Conservation (phyloP, 2,797 vertebrate species). For the Artibeus lituratus region DNA sequence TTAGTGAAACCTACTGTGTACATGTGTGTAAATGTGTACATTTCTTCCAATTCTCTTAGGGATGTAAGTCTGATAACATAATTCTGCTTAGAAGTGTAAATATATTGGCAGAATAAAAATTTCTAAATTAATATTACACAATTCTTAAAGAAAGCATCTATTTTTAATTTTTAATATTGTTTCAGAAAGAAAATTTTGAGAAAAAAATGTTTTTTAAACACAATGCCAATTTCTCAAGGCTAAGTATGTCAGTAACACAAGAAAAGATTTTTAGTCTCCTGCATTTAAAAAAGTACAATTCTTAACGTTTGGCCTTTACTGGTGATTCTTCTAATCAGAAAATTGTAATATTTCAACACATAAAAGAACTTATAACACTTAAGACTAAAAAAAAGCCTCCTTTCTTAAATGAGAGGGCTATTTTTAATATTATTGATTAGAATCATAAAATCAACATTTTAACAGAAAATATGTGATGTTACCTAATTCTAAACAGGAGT, state of each 20-base stretch:
- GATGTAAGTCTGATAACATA: neutral
- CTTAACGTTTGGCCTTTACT: constrained; percentile 28
- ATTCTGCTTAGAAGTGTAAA: neutral
- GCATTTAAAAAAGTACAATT: neutral
- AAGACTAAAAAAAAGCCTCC: constrained; percentile 23
- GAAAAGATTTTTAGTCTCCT: constrained; percentile 4
- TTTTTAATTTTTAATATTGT: neutral
- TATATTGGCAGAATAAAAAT: neutral
- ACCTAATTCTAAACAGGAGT: constrained; percentile 26
- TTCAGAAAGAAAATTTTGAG: neutral
- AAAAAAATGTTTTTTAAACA: constrained; percentile 12
- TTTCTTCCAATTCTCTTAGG: neutral
- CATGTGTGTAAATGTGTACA: neutral
- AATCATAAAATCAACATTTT: constrained; percentile 8
- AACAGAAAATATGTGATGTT: constrained; percentile 38
- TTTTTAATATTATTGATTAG: constrained; percentile 40
- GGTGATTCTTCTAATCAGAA: constrained; percentile 36
- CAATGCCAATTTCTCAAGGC: constrained; percentile 23
- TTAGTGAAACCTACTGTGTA: constrained; percentile 23
- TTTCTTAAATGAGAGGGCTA: constrained; percentile 27
- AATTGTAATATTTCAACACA: constrained; percentile 45
- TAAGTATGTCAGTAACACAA: neutral
- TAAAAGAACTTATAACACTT: neutral
- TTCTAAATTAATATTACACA: constrained; percentile 26
- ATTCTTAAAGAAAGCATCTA: neutral